Base-by-base conservation (phyloP, 2,797 vertebrate genomes). In the Uromys caudimaculatus region DNA sequence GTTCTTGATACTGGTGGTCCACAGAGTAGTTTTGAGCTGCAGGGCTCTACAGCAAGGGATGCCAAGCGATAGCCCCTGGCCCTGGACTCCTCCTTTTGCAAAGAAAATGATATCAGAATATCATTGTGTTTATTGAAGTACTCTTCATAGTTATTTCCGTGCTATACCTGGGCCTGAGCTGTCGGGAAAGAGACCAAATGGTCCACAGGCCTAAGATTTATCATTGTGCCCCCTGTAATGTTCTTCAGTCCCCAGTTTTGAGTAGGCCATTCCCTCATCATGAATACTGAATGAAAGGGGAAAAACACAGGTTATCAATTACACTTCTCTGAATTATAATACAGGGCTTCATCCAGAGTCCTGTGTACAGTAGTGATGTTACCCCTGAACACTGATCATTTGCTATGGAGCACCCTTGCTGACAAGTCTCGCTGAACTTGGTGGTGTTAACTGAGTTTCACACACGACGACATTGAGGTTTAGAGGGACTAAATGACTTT, bases 241-340 rank as follows among this genome's bases (percentile, higher is more conserved):
- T 62, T 76, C 62, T 69, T 24, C 3, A 35, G 0, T 35, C 27
- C 69, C 52, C 29, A 16, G 41, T 81, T 50, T 73, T 75, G 89
- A 92, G 29, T 16, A 95, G 89, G 64, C 32, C 62, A 35, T 56
- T 41, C 71, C 67, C 93, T 96, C 78, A 52, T 78, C n/a, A 47
- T 71, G 23, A 95, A 60, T 69, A 67, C 69, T 54, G 60, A 81
- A n/a, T 64, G 54, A 21, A 50, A 95, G 24, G 78, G 16, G 4
- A 16, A 14, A 76, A 89, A 58, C 78, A 35, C 27, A 35, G 58
- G 52, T 62, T 52, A 23, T 86, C 67, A 60, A 27, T 44, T 71
- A 41, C 6, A 14, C 14, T 3, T 50, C 24, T 38, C 23, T 58
- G 71, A 77, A 44, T 92, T n/a, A 24, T 6, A 88, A 29, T 54